Base-by-base conservation (phyloP, 2,888 invertebrate genomes). In the Ormyrus rosae region DNA sequence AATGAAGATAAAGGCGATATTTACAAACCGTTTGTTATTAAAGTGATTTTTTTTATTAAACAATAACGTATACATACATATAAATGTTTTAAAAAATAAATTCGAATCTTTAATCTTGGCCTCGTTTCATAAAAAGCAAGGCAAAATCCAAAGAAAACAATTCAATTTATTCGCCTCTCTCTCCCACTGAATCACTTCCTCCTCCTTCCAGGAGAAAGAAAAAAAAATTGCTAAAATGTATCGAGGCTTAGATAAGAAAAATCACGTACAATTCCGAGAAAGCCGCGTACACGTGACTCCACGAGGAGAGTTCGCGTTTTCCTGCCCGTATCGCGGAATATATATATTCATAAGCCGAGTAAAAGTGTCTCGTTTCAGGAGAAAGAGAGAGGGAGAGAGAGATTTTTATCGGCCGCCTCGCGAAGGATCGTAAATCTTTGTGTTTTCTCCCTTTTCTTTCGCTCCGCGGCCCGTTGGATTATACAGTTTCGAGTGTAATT, bases 401-500 rank as follows among this genome's bases (percentile, higher is more conserved):
- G 72, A 78, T 78, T 73, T 78, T 73, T 78, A 78, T 78, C 78
- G 72, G 46, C 5, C n/a, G 10, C 46, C 65, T 63, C 53, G 67
- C 34, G 45, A 67, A 74, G 6, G 67, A 67, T 78, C 67, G 68
- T 78, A 78, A 78, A 78, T 78, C 61, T 67, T 9, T 5, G 19
- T 7, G n/a, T 48, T n/a, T 61, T 45, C 53, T 68, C 34, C 61
- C 50, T 13, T 50, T 67, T 5, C 19, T 51, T n/a, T 51, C 53
- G 6, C 45, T 34, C 19, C 34, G 6, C n/a, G 34, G 46, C 19
- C 34, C 11, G 60, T 53, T 46, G 53, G 19, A 6, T 60, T 11
- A 11, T 11, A 19, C 2, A 63, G 19, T 46, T 61, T 60, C 50
- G 34, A 60, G 60, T 48, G 48, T 73, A 67, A 78, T 73, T 61